Evolutionary conservation across 1,140 invertebrate genomes (phyloP), one percentile per base, ranked within the genome.

Genomic region (Dendrolimus punctatus): DNA sequence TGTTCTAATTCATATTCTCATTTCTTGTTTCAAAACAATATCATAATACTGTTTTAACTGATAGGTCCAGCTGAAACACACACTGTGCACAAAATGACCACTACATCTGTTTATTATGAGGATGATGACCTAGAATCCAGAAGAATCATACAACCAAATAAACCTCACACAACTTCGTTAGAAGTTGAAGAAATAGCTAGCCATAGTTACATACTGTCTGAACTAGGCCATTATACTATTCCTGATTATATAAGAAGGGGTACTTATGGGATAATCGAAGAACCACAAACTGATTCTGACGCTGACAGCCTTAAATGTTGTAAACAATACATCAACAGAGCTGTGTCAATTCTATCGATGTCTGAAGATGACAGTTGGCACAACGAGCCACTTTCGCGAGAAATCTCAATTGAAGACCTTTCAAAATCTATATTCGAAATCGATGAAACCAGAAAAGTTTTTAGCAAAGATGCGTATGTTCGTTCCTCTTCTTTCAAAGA

Each of bases 61-160:
- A 51, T 89, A 91, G 90, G 91, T 91, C 90, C 90, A 57, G 90
- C 90, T 55, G 91, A 91, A 87, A 88, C 87, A 65, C 90, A 89
- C 73, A 88, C 87, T 54, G 89, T 91, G 77, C 90, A 90, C 85
- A 91, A 90, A 88, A 89, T 91, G 88, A 90, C 86, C 52, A 88
- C 90, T 43, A 90, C 88, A 6, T 88, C 89, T 53, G 85, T 90
- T 45, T 88, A 90, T 76, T 90, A 90, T 59, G 81, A 90, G 88
- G 73, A 80, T 8, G 85, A 88, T 49, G 77, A 85, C 57, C 62
- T 67, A 51, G 65, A 64, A 53, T 63, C 70, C 42, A 82, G 71
- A 76, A 85, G 79, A 60, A 67, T 88, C 36, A 75, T 88, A 23
- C 61, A 67, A 57, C 87, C 87, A 8, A 87, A 85, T 49, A 71